A percentile compares a stretch with the other conserved stretches of the same genome.
Conservation (phyloP, 1,140 invertebrate species). For the Melipona quadrifasciata region DNA sequence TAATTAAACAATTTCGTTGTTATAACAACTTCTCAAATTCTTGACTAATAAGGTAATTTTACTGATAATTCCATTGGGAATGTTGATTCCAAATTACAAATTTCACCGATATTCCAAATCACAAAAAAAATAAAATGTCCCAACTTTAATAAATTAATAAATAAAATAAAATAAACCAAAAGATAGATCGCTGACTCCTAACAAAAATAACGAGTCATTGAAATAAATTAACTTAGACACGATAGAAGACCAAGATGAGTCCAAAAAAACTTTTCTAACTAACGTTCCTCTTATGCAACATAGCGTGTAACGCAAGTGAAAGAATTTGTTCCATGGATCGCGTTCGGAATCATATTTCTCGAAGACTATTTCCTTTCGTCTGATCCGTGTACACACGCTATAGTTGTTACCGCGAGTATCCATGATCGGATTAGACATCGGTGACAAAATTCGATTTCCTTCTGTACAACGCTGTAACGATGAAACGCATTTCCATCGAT, state of each 20-base stretch:
- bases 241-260: too few relatives aligned
- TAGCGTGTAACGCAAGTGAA: background rate
- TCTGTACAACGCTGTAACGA: conserved; percentile 2
- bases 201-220: background rate
- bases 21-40: too few relatives aligned
- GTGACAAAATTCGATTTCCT: conserved; percentile 23
- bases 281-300: background rate
- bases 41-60: too few relatives aligned
- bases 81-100: too few relatives aligned
- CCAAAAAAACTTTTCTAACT: too few relatives aligned
- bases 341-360: conserved; percentile 37
- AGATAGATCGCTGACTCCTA: background rate
- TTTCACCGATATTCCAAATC: too few relatives aligned
- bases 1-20: too few relatives aligned
- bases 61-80: too few relatives aligned
- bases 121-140: too few relatives aligned
- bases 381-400: background rate
- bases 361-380: conserved; percentile 37
- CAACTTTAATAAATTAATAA: too few relatives aligned
- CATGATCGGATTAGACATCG: background rate
- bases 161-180: background rate
- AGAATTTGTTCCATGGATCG: background rate
- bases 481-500: conserved; percentile 34
- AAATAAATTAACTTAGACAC: too few relatives aligned
- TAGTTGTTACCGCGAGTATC: background rate